Evolutionary conservation across 2,888 invertebrate genomes (phyloP).

Genomic region (Nymphalis c-album): DNA sequence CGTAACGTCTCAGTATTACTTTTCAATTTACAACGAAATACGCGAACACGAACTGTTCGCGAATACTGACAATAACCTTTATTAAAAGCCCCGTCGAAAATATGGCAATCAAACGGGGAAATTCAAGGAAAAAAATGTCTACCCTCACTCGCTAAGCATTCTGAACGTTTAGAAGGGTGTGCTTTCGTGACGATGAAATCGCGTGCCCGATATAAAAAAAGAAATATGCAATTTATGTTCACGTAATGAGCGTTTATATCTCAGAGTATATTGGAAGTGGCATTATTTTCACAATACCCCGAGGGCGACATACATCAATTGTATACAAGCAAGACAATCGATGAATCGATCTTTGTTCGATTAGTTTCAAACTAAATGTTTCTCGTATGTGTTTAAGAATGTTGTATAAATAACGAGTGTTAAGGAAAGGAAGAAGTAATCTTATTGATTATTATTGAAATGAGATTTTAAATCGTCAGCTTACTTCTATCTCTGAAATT

Average conservation of each 20-base stretch:
- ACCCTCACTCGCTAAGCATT: slow-evolving; percentile 39
- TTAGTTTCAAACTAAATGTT: too few relatives aligned
- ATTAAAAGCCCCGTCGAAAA: slow-evolving; percentile 42
- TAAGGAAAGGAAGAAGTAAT: too few relatives aligned
- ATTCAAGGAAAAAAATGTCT: slow-evolving; percentile 40
- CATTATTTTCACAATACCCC: neutral
- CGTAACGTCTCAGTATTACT: slow-evolving; percentile 40
- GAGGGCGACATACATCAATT: too few relatives aligned
- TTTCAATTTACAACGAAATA: slow-evolving; percentile 40
- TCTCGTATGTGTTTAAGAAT: too few relatives aligned
- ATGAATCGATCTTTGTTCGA: too few relatives aligned
- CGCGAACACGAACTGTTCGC: slow-evolving; percentile 38
- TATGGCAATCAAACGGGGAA: slow-evolving; percentile 47
- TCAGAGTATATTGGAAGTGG: neutral
- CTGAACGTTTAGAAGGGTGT: slow-evolving; percentile 39
- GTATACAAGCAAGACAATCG: too few relatives aligned
- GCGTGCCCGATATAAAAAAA: slow-evolving; percentile 63
- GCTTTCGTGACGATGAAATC: slow-evolving; percentile 67
- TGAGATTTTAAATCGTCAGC: too few relatives aligned
- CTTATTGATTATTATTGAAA: too few relatives aligned
- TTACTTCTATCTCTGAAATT: too few relatives aligned
- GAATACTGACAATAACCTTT: slow-evolving; percentile 44
- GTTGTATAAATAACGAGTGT: too few relatives aligned
- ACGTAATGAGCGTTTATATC: slow-evolving; percentile 54
- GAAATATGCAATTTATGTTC: slow-evolving; percentile 59